phyloP scores from a whole-genome alignment of 2,888 invertebrate species.

The Andrena trimmerana region DNA sequence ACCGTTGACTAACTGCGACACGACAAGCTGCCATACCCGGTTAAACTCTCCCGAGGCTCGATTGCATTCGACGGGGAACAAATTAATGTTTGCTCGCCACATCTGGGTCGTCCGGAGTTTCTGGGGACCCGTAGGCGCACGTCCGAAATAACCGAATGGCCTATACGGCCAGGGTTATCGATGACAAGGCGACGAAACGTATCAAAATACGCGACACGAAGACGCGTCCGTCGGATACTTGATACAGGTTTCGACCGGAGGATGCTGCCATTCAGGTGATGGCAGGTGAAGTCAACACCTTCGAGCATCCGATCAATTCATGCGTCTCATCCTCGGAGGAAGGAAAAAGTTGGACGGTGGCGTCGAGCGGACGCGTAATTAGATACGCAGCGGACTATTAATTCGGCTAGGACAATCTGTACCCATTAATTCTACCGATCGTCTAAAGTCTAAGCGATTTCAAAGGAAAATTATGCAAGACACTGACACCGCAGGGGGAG shows the following conservation, averaged over 20 bases:
- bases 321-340: not conserved
- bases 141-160: slow-evolving; percentile 37
- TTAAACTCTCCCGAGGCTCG: slow-evolving; percentile 76
- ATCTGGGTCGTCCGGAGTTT: slow-evolving; percentile 67
- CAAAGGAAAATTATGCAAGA: slow-evolving; percentile 44
- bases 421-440: not conserved
- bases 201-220: slow-evolving; percentile 34
- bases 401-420: slow-evolving; percentile 5
- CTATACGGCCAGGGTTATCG: slow-evolving; percentile 29
- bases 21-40: slow-evolving; percentile 79
- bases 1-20: slow-evolving; percentile 80
- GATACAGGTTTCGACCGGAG: slow-evolving; percentile 29
- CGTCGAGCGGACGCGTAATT: not conserved
- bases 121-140: slow-evolving; percentile 32
- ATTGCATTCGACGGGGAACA: slow-evolving; percentile 77
- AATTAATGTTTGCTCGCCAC: slow-evolving; percentile 75
- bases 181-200: slow-evolving; percentile 60
- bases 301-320: not conserved
- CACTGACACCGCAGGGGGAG: slow-evolving; percentile 23
- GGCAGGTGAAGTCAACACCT: slow-evolving; percentile 51
- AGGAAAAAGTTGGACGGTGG: not conserved
- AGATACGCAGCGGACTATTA: not conserved
- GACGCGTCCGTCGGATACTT: slow-evolving; percentile 16
- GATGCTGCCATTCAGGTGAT: slow-evolving; percentile 20
- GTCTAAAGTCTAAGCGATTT: slow-evolving; percentile 25